Conservation (phyloP, 2,888 invertebrate species). For the Clusia tigrina region DNA sequence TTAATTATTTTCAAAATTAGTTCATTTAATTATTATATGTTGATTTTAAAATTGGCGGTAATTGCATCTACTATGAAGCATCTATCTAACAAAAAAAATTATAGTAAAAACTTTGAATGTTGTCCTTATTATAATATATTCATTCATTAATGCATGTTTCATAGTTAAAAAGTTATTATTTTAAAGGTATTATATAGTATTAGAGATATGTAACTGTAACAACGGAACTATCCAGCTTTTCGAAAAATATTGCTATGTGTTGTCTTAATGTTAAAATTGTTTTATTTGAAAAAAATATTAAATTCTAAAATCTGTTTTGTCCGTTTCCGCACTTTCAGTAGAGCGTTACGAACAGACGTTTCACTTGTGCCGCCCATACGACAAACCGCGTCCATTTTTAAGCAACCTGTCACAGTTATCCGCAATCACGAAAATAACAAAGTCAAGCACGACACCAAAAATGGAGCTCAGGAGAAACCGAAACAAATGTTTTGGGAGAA, state of each 20-base stretch:
- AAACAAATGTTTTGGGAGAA: conserved; percentile 86
- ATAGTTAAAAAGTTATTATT: conserved; percentile 9
- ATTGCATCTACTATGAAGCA: too few relatives aligned
- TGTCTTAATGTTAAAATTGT: too few relatives aligned
- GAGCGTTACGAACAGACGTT: conserved; percentile 85
- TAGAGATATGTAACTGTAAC: too few relatives aligned
- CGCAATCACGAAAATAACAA: conserved; percentile 91
- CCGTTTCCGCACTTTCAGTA: conserved; percentile 65
- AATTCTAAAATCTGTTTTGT: too few relatives aligned
- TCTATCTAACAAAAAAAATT: too few relatives aligned
- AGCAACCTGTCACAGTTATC: conserved; percentile 96
- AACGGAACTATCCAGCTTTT: too few relatives aligned
- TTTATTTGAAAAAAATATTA: too few relatives aligned
- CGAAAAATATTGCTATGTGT: too few relatives aligned
- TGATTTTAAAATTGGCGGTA: too few relatives aligned
- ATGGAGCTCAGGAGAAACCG: conserved; percentile 90
- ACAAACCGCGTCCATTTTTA: conserved; percentile 98
- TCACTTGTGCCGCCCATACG: conserved; percentile 93
- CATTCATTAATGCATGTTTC: background rate
- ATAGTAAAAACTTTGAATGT: too few relatives aligned
- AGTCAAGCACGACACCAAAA: conserved; percentile 89
- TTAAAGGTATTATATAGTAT: too few relatives aligned
- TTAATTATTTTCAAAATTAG: background rate
- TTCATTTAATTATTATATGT: too few relatives aligned
- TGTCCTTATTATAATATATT: background rate